Evolutionary conservation across 2,888 invertebrate species (phyloP).

Genomic region (Alsophila aescularia): DNA sequence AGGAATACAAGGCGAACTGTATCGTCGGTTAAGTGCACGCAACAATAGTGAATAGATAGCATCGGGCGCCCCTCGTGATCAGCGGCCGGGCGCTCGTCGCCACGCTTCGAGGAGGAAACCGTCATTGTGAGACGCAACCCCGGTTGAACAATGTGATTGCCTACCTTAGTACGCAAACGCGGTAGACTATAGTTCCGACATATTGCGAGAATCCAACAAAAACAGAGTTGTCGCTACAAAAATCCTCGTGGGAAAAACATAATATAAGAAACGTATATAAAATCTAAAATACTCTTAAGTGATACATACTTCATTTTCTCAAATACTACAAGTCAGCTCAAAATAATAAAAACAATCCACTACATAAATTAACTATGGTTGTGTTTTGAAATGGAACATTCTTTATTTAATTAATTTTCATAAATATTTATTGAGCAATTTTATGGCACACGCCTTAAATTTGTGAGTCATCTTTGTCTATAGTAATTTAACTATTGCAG

Average conservation of each 20-base stretch:
- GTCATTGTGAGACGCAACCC: conserved; percentile 40
- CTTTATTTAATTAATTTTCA: neutral
- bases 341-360: too few species aligned
- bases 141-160: conserved; percentile 39
- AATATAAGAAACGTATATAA: too few species aligned
- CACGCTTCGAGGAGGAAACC: conserved; percentile 55
- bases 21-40: conserved; percentile 81
- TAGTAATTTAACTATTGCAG: too few species aligned
- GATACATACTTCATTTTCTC: neutral
- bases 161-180: conserved; percentile 40
- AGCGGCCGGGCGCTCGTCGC: conserved; percentile 44
- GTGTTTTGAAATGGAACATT: too few species aligned
- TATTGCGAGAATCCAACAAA: neutral
- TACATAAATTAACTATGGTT: too few species aligned
- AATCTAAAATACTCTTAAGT: too few species aligned
- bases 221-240: neutral
- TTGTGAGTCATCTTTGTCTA: too few species aligned
- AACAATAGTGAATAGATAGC: conserved; percentile 77
- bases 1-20: conserved; percentile 64
- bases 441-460: too few species aligned
- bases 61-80: conserved; percentile 68
- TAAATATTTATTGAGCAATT: neutral
- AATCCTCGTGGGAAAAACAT: neutral
- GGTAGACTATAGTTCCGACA: conserved; percentile 35
- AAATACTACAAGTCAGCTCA: neutral